phyloP scores from a whole-genome alignment of 1,140 invertebrate genomes.

The Dinothrombium tinctorium region DNA sequence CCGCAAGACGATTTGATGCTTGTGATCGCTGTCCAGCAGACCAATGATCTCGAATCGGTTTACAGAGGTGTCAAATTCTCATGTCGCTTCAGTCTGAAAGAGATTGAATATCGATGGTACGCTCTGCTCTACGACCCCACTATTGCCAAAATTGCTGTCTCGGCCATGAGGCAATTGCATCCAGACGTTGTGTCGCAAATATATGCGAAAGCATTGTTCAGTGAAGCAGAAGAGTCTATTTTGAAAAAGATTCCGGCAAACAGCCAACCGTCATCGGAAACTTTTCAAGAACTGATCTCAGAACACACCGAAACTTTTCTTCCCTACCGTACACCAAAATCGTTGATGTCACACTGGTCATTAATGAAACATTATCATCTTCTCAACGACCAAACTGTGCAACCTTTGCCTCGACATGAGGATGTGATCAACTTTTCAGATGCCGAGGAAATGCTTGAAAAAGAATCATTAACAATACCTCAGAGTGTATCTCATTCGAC shows the following conservation, averaged over 20 bases:
- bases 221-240: constrained; percentile 63
- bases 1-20: constrained; percentile 83
- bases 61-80: constrained; percentile 85
- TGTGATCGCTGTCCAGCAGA: constrained; percentile 79
- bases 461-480: no score
- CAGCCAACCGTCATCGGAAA: constrained; percentile 40
- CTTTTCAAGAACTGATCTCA: constrained; percentile 64
- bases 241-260: constrained; percentile 48
- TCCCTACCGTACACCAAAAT: constrained; percentile 56
- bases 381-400: constrained; percentile 54
- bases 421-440: constrained; percentile 63
- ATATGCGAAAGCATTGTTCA: constrained; percentile 67
- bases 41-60: constrained; percentile 60
- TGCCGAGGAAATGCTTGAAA: constrained; percentile 55
- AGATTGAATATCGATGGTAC: constrained; percentile 88
- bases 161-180: constrained; percentile 77
- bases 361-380: constrained; percentile 79
- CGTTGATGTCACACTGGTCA: constrained; percentile 66
- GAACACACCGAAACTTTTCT: constrained; percentile 64
- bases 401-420: constrained; percentile 30
- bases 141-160: constrained; percentile 43
- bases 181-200: constrained; percentile 63
- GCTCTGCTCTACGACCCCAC: constrained; percentile 73
- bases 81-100: constrained; percentile 72
- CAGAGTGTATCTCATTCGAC: background rate